Evolutionary conservation across 2,888 invertebrate species (phyloP), one percentile per base, ranked within the genome.

Genomic region (Lithophane socia): DNA sequence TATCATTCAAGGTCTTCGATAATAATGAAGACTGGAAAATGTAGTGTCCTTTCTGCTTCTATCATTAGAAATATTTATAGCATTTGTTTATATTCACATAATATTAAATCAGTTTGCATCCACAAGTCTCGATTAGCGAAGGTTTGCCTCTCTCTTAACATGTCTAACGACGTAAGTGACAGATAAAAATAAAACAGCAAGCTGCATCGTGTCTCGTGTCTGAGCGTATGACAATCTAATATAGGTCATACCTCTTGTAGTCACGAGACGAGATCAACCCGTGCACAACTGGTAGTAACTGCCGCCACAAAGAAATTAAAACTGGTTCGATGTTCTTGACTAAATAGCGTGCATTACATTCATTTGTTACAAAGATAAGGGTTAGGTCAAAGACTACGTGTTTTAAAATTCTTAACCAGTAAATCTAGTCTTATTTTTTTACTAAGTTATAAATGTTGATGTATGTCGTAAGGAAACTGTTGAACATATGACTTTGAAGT

Each of bases 161-260:
- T 74, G 73, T 75, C 71, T 75, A 77, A 67, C 66, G 73, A 77
- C 69, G 63, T 66, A 75, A 69, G 71, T 83, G 80, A 76, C 77
- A 80, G 77, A 73, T 75, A 79, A 82, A 86, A 87, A 86, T 87
- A 83, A 82, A 86, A 86, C 76, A 70, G 61, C 78, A 86, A 86
- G 80, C 81, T 83, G 88, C 74, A 77, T 65, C 71, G 73, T 85
- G 76, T 86, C 86, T 65, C 71, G 73, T 85, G 76, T 86, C 86
- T 79, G 44, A 66, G 21, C 37, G 67, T 77, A 82, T 88, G 81
- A 88, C 81, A 79, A 74, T 74, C 78, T 76, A 80, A 88, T 85
- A 88, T 86, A 80, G 87, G 85, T 88, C 83, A 69, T 80, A 81
- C 63, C 75, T 80, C 75, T 71, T 75, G 66, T 63, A 71, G 78